Conservation (phyloP, 2,113 vertebrate species). For the Ptyas mucosa region DNA sequence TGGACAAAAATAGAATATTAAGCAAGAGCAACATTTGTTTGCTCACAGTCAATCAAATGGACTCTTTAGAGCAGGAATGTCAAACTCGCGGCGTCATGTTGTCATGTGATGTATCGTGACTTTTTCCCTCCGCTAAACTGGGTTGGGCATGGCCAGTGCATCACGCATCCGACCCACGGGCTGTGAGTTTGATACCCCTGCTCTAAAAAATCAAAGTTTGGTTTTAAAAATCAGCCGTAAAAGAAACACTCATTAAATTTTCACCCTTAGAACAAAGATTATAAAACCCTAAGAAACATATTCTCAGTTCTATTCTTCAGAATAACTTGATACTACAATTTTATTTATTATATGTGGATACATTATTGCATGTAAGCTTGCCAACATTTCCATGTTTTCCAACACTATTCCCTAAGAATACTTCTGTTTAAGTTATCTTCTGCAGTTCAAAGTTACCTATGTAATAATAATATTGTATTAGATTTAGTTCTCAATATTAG, state of each 20-base stretch:
- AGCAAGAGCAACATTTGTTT: background rate
- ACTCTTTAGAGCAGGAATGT: too few relatives aligned
- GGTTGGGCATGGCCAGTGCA: rapidly evolving
- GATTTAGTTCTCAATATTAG: background rate
- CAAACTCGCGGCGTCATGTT: too few relatives aligned
- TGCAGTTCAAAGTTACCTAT: background rate
- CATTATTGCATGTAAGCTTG: background rate
- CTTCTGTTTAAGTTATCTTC: background rate
- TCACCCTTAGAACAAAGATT: background rate
- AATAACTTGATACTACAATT: background rate
- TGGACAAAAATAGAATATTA: background rate
- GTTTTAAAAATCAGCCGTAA: background rate
- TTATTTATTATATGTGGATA: background rate
- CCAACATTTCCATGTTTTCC: background rate
- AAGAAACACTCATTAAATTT: background rate
- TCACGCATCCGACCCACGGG: too few relatives aligned
- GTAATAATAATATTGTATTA: background rate
- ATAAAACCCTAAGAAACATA: background rate
- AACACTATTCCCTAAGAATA: background rate
- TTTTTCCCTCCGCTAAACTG: too few relatives aligned
- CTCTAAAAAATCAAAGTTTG: background rate
- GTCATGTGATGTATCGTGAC: too few relatives aligned
- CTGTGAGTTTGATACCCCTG: too few relatives aligned
- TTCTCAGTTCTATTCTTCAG: background rate
- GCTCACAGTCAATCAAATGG: background rate